phyloP scores from a whole-genome alignment of 2,113 vertebrate species.

The Plestiodon gilberti region DNA sequence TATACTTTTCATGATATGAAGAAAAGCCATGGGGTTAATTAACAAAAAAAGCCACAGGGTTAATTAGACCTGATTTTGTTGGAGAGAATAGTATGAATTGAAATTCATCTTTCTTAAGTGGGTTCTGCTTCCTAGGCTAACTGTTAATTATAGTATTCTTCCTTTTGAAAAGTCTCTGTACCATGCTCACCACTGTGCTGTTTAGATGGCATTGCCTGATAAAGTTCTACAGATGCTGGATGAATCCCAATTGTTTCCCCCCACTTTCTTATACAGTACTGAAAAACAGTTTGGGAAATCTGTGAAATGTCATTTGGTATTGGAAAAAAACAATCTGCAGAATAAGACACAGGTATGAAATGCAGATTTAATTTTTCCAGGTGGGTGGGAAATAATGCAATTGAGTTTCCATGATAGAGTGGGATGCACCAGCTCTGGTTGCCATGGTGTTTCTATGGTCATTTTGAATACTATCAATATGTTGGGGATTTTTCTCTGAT shows the following conservation, averaged over 20 bases:
- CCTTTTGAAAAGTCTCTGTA: not conserved
- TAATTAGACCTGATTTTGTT: not conserved
- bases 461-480: constrained; percentile 16
- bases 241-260: not conserved
- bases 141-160: not conserved
- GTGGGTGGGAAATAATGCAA: constrained; percentile 6
- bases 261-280: not conserved
- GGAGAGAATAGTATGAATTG: not conserved
- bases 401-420: not conserved
- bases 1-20: not conserved
- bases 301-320: not conserved
- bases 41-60: not conserved
- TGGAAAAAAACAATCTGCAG: not conserved
- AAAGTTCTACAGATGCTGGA: not conserved
- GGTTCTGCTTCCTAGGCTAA: not conserved
- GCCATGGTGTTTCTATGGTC: not conserved
- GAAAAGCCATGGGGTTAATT: too few species aligned
- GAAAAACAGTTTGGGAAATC: not conserved
- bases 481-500: not conserved
- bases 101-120: not conserved
- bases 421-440: not conserved
- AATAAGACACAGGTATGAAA: not conserved
- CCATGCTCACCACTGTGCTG: fast-evolving
- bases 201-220: not conserved
- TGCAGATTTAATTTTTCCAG: fast-evolving